Evolutionary conservation across 2,888 invertebrate genomes (phyloP).

Genomic region (Desoria tigrina): DNA sequence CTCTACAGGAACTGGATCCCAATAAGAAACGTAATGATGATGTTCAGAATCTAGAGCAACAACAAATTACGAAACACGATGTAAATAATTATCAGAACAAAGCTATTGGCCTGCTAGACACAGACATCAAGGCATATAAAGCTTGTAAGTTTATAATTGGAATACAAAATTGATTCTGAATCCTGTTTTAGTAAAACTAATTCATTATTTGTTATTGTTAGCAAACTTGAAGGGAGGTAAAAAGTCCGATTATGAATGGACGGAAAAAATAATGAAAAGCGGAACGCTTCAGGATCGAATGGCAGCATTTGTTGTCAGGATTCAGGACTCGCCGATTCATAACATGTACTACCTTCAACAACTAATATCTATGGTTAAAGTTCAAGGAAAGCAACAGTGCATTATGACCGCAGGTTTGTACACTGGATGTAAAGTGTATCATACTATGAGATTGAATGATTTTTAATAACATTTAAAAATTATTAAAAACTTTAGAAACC

Average conservation of each 20-base stretch:
- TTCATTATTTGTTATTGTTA: too few species aligned
- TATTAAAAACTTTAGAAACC: constrained; percentile 67
- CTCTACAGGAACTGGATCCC: too few species aligned
- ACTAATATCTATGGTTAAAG: constrained; percentile 74
- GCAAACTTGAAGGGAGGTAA: constrained; percentile 63
- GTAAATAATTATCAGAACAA: constrained; percentile 24
- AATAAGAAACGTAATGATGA: too few species aligned
- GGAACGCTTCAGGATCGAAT: constrained; percentile 84
- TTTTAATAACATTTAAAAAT: too few species aligned
- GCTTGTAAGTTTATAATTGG: constrained; percentile 22
- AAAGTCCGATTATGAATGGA: constrained; percentile 72
- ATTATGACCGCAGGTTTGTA: constrained; percentile 54
- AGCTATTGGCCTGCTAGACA: constrained; percentile 31
- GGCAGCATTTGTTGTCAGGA: constrained; percentile 76
- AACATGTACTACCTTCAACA: constrained; percentile 70
- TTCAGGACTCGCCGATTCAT: constrained; percentile 82
- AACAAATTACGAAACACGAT: too few species aligned
- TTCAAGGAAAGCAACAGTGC: constrained; percentile 56
- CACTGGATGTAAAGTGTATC: constrained; percentile 34
- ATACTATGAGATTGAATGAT: too few species aligned
- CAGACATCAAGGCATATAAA: constrained; percentile 38
- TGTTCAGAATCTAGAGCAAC: too few species aligned
- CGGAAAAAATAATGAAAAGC: constrained; percentile 72
- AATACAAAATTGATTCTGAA: too few species aligned
- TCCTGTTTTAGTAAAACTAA: too few species aligned